Evolutionary conservation across 2,113 vertebrate genomes (phyloP).

Genomic region (Paradisaea rubra): DNA sequence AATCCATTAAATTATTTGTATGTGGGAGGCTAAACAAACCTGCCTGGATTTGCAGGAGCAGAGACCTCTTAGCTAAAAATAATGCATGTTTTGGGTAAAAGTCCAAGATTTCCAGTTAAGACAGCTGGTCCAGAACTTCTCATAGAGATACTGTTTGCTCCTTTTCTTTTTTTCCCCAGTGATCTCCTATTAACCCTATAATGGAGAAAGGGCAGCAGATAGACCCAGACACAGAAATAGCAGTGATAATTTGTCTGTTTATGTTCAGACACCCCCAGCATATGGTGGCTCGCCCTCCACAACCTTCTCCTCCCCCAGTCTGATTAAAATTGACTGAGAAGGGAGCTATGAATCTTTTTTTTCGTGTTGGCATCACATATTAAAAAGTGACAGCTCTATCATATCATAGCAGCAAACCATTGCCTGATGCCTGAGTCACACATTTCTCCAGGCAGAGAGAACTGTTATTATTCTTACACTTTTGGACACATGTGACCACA

Average conservation of each 20-base stretch:
- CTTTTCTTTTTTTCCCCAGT: not conserved
- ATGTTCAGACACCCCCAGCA: not conserved
- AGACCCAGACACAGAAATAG: not conserved
- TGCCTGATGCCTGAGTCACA: not conserved
- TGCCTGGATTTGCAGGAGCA: not conserved
- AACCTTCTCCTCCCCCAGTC: not conserved
- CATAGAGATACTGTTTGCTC: not conserved
- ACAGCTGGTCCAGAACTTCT: not conserved
- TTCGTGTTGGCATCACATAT: not conserved
- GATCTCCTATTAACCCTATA: not conserved
- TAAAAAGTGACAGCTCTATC: not conserved
- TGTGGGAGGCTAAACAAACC: slow-evolving; percentile 5
- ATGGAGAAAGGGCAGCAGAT: not conserved
- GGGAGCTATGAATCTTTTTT: not conserved
- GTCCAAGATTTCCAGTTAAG: not conserved
- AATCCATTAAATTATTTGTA: not conserved
- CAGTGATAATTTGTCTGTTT: not conserved
- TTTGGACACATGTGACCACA: not conserved
- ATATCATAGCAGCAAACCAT: not conserved
- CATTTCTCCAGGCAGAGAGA: not conserved
- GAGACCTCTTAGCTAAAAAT: not conserved
- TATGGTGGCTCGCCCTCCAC: not conserved
- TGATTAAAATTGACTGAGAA: slow-evolving; percentile 21
- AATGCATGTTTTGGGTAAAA: not conserved
- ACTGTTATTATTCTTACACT: not conserved